These are phyloP conservation scores for Neosalanx taihuensis DNA, from an alignment of 2,797 vertebrate species.

Conservation along the genomic window DNA sequence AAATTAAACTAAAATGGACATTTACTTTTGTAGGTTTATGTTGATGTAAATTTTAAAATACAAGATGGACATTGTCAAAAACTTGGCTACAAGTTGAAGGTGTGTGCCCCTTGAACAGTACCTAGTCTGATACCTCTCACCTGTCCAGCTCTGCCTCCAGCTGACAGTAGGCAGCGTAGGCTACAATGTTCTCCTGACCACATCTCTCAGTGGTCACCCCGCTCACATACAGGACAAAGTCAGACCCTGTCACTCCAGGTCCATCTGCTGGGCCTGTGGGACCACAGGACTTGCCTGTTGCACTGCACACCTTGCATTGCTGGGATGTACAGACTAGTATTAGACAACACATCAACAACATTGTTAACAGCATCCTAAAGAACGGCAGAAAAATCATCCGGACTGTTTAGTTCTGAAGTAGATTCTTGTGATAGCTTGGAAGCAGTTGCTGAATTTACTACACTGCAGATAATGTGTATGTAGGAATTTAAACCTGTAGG, in stretches of 20 bases:
- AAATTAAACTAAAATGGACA: too few relatives aligned
- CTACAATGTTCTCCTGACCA: slow-evolving; percentile 93
- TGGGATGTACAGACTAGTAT: slow-evolving; percentile 44
- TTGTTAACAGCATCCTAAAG: background rate
- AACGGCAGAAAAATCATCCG: background rate
- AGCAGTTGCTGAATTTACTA: background rate
- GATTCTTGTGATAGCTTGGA: background rate
- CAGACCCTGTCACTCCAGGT: slow-evolving; percentile 82
- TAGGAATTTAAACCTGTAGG: background rate
- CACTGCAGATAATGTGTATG: background rate
- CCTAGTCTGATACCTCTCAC: slow-evolving; percentile 51
- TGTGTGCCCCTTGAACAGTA: too few relatives aligned
- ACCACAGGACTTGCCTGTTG: slow-evolving; percentile 79
- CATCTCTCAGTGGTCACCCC: slow-evolving; percentile 91
- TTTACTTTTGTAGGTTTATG: too few relatives aligned
- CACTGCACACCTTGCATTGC: slow-evolving; percentile 90
- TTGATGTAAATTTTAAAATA: too few relatives aligned
- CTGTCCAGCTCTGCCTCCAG: slow-evolving; percentile 93
- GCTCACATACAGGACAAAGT: slow-evolving; percentile 93
- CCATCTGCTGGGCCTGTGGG: slow-evolving; percentile 77
- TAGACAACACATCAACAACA: background rate
- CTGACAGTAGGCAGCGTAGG: slow-evolving; percentile 97
- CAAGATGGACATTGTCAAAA: background rate
- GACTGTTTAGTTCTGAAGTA: background rate
- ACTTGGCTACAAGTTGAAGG: background rate